A percentile compares a stretch with the other conserved stretches of the same genome.
Evolutionary conservation across 2,888 invertebrate species (phyloP).

Genomic region (Zaprionus lineosus): DNA sequence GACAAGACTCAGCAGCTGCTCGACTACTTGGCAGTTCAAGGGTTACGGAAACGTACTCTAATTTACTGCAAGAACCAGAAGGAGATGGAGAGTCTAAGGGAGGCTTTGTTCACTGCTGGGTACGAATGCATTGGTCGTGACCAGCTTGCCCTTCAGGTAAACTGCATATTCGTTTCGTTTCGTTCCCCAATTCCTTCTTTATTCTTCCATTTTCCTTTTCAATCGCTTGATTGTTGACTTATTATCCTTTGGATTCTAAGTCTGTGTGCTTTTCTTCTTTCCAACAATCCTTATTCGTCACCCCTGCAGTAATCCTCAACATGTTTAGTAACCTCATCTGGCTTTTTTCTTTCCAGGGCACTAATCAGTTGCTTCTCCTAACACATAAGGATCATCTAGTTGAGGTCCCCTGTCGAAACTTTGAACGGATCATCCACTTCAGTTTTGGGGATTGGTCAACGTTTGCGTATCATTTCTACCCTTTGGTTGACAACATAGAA

Average conservation of each 20-base stretch:
- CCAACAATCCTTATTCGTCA: too few species aligned
- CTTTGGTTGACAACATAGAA: constrained; percentile 24
- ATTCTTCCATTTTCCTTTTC: background rate
- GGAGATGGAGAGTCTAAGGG: constrained; percentile 23
- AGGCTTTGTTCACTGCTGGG: constrained; percentile 9
- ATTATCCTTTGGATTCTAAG: background rate
- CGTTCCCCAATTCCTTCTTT: background rate
- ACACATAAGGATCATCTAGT: constrained; percentile 21
- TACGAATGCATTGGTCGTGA: constrained; percentile 29
- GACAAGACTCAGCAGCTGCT: constrained; percentile 36
- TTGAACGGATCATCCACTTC: constrained; percentile 46
- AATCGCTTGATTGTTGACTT: background rate
- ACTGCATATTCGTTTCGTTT: background rate
- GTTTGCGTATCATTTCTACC: constrained; percentile 43
- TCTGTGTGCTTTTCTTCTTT: background rate
- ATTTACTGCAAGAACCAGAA: constrained; percentile 37
- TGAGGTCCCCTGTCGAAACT: background rate
- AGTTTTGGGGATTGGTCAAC: constrained; percentile 46
- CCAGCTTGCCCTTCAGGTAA: background rate
- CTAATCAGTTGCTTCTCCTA: constrained; percentile 36
- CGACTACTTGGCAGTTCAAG: constrained; percentile 4
- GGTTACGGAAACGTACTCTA: constrained; percentile 18
- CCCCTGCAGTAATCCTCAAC: too few species aligned
- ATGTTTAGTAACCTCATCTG: background rate
- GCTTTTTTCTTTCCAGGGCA: constrained; percentile 18